phyloP scores from a whole-genome alignment of 2,888 invertebrate genomes.

The Punctoribates punctum region DNA sequence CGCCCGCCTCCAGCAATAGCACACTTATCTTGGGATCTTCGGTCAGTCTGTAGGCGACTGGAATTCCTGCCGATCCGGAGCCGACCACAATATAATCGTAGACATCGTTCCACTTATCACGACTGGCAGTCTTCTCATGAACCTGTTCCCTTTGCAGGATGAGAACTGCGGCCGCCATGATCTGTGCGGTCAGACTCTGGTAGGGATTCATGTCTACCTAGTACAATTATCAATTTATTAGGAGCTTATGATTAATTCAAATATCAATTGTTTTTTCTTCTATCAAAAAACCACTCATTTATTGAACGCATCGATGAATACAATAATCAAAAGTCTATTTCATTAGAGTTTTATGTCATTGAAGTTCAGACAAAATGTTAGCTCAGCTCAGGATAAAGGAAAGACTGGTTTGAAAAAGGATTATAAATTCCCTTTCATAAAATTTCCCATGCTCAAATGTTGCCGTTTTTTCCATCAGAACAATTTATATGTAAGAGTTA shows the following conservation, averaged over 20 bases:
- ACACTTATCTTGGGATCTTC: not conserved
- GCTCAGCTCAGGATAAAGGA: not conserved
- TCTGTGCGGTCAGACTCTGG: not conserved
- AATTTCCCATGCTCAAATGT: too few relatives aligned
- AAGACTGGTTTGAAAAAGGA: not conserved
- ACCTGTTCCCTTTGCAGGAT: not conserved
- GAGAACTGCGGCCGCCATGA: not conserved
- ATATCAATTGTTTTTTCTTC: not conserved
- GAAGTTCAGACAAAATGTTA: not conserved
- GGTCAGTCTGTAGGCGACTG: not conserved
- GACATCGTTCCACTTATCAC: not conserved
- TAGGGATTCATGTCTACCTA: not conserved
- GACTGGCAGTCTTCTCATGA: not conserved
- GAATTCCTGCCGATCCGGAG: not conserved
- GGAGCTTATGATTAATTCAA: not conserved
- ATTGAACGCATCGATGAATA: not conserved
- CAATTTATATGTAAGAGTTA: too few relatives aligned
- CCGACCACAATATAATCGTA: conserved; percentile 16
- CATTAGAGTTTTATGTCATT: not conserved
- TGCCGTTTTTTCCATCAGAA: too few relatives aligned
- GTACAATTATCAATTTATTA: not conserved
- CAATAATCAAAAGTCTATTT: not conserved
- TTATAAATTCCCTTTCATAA: too few relatives aligned
- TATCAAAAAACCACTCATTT: not conserved
- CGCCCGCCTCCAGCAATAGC: not conserved